Evolutionary conservation across 2,888 invertebrate species (phyloP).

Genomic region (Cynaeus angustus): DNA sequence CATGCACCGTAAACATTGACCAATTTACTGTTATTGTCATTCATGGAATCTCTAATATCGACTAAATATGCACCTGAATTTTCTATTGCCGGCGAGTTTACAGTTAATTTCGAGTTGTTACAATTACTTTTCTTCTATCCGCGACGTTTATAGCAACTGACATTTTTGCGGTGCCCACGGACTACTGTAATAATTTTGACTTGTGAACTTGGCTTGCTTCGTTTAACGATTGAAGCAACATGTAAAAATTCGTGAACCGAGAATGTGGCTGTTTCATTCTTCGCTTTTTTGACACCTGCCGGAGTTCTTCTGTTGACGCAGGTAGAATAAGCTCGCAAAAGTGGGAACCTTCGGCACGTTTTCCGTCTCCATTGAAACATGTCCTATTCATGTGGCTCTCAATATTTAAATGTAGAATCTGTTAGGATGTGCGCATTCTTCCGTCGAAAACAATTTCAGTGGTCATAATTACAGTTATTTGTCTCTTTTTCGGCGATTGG

Average conservation of each 20-base stretch:
- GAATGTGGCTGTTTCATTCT: constrained; percentile 54
- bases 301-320: constrained; percentile 62
- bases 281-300: constrained; percentile 67
- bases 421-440: constrained; percentile 12
- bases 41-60: too few species aligned
- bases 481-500: constrained; percentile 22
- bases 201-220: too few species aligned
- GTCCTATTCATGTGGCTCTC: constrained; percentile 53
- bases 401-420: constrained; percentile 52
- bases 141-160: too few species aligned
- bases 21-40: too few species aligned
- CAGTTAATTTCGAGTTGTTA: too few species aligned
- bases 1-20: too few species aligned
- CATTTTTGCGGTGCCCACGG: too few species aligned
- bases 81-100: too few species aligned
- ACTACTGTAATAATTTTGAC: too few species aligned
- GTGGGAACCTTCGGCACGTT: constrained; percentile 56
- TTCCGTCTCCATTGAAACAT: constrained; percentile 56
- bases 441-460: constrained; percentile 17
- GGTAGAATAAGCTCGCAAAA: constrained; percentile 61
- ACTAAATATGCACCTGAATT: too few species aligned
- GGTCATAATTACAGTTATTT: constrained; percentile 33
- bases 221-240: neutral
- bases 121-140: too few species aligned
- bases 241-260: constrained; percentile 2